phyloP scores from a whole-genome alignment of 1,140 invertebrate genomes.

The Penaeus chinensis region DNA sequence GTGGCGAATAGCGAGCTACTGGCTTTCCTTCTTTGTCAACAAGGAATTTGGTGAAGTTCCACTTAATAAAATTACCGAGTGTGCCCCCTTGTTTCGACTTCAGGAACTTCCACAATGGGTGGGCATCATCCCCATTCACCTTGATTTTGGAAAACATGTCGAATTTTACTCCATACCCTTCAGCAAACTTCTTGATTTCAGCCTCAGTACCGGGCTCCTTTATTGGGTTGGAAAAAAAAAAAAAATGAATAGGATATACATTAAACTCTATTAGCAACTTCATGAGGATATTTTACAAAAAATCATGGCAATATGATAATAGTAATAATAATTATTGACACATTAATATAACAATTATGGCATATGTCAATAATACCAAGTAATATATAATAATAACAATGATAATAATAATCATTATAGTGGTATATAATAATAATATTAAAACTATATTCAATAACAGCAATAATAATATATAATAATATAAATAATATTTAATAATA shows the following conservation, averaged over 20 bases:
- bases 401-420: too few species aligned
- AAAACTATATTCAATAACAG: too few species aligned
- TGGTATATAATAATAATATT: too few species aligned
- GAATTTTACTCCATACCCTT: conserved; percentile 79
- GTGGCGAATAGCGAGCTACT: conserved; percentile 84
- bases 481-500: too few species aligned
- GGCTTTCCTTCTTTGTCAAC: conserved; percentile 87
- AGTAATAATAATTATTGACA: too few species aligned
- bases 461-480: too few species aligned
- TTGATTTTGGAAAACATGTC: conserved; percentile 85
- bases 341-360: too few species aligned
- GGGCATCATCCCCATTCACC: conserved; percentile 87
- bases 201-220: conserved; percentile 79
- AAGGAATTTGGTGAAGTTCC: conserved; percentile 98
- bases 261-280: not conserved
- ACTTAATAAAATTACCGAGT: conserved; percentile 86
- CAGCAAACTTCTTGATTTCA: conserved; percentile 81
- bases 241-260: not conserved
- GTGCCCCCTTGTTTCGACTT: conserved; percentile 83
- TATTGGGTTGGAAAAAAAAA: not conserved
- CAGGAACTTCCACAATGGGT: conserved; percentile 90
- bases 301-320: too few species aligned
- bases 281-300: not conserved
- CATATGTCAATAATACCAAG: too few species aligned
- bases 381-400: too few species aligned